phyloP scores from a whole-genome alignment of 1,140 invertebrate genomes.

The Atopsyche davidsoni region DNA sequence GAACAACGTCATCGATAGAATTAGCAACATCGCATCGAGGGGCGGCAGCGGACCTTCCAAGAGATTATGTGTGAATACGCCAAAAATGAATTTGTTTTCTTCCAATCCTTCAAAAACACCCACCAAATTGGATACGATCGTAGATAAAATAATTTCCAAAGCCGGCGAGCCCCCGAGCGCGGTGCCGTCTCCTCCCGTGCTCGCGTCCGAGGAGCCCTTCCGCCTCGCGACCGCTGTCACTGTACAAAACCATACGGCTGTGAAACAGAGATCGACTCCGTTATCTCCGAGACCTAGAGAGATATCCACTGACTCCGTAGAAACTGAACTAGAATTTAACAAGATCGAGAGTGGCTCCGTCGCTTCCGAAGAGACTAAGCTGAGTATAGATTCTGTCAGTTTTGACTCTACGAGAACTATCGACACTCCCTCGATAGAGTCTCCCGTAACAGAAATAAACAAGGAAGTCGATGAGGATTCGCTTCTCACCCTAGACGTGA shows the following conservation, averaged over 20 bases:
- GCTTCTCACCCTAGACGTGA: conserved; percentile 42
- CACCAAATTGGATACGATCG: conserved; percentile 9
- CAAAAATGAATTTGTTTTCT: too few species aligned
- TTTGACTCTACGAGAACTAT: conserved; percentile 13
- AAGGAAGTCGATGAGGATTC: conserved; percentile 48
- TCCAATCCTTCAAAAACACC: too few species aligned
- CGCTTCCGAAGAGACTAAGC: conserved; percentile 19
- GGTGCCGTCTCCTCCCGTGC: neutral
- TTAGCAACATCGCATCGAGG: too few species aligned
- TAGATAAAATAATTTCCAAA: conserved; percentile 8
- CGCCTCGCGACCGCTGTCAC: neutral
- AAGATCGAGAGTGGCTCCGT: conserved; percentile 12
- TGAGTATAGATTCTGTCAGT: conserved; percentile 12
- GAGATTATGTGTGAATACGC: too few species aligned
- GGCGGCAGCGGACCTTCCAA: too few species aligned
- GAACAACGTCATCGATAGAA: too few species aligned
- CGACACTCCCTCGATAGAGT: conserved; percentile 37
- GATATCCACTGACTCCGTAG: conserved; percentile 17
- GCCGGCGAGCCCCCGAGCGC: neutral
- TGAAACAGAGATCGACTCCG: neutral
- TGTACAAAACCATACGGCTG: neutral
- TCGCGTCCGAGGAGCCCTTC: neutral
- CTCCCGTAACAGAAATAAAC: conserved; percentile 43
- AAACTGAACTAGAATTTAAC: conserved; percentile 13
- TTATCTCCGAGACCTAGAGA: conserved; percentile 4